phyloP scores from a whole-genome alignment of 2,888 invertebrate genomes.

The Drosophila kokeensis region DNA sequence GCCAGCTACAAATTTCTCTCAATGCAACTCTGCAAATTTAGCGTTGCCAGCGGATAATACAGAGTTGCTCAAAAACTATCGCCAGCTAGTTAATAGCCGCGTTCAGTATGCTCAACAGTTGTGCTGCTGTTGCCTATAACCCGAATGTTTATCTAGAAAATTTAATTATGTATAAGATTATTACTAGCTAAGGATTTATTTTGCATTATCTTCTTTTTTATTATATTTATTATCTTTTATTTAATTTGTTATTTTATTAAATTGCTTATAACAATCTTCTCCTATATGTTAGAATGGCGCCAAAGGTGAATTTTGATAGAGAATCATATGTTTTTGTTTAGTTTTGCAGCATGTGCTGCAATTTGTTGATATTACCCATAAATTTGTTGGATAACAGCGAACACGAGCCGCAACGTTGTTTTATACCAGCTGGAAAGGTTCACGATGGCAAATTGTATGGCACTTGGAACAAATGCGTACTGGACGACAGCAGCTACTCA shows the following conservation, averaged over 20 bases:
- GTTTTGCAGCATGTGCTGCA: conserved; percentile 41
- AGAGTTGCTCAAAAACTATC: conserved; percentile 27
- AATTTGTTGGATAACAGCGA: conserved; percentile 58
- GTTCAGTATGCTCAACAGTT: conserved; percentile 43
- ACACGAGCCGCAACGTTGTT: conserved; percentile 48
- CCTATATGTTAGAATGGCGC: not conserved
- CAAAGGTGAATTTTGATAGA: not conserved
- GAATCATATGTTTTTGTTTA: conserved; percentile 28
- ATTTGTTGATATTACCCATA: conserved; percentile 62
- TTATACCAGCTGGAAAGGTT: conserved; percentile 20
- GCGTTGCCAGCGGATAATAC: conserved; percentile 38
- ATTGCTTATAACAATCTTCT: too few species aligned
- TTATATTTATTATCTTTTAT: not conserved
- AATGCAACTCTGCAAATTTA: conserved; percentile 29
- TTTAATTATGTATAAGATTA: not conserved
- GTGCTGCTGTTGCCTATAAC: not conserved
- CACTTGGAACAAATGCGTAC: conserved; percentile 65
- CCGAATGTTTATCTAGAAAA: not conserved
- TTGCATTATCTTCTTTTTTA: not conserved
- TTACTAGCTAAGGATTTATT: not conserved
- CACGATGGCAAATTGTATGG: conserved; percentile 17
- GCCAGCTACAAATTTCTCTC: conserved; percentile 55
- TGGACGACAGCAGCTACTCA: conserved; percentile 44
- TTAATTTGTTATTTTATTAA: not conserved
- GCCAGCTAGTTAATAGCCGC: not conserved